These are phyloP conservation scores for Xylocampa areola DNA, from an alignment of 2,888 invertebrate species.

Conservation along the genomic window DNA sequence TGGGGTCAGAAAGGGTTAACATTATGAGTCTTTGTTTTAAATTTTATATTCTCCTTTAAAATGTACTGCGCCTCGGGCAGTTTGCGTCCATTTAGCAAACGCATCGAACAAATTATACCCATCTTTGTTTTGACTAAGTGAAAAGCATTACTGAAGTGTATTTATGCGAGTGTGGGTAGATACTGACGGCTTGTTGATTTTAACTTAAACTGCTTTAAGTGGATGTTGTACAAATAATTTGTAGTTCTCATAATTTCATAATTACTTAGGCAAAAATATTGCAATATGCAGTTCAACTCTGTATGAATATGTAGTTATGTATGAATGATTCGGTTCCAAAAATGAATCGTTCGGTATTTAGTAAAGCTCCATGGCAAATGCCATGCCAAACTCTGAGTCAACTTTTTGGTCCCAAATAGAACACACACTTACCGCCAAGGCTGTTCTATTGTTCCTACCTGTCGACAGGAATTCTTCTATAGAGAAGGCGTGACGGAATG, in stretches of 20 bases:
- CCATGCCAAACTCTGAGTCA: too few species aligned
- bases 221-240: conserved; percentile 49
- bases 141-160: conserved; percentile 47
- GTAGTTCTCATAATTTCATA: conserved; percentile 20
- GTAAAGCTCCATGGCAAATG: too few species aligned
- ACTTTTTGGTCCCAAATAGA: too few species aligned
- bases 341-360: too few species aligned
- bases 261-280: not conserved
- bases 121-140: conserved; percentile 73
- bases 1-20: conserved; percentile 78
- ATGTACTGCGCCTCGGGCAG: conserved; percentile 67
- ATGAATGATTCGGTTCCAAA: too few species aligned
- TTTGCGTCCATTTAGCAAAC: conserved; percentile 71
- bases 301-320: too few species aligned
- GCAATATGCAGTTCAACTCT: too few species aligned
- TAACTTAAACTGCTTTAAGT: conserved; percentile 42
- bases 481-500: too few species aligned
- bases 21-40: conserved; percentile 81
- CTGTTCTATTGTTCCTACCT: too few species aligned
- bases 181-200: conserved; percentile 50
- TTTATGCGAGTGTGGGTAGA: conserved; percentile 52
- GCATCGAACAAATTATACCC: conserved; percentile 66
- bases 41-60: conserved; percentile 77
- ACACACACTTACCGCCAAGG: too few species aligned
- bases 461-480: too few species aligned